These are phyloP conservation scores for Steatocranus sp. DNA, from an alignment of 2,797 vertebrate genomes.

Conservation along the genomic window DNA sequence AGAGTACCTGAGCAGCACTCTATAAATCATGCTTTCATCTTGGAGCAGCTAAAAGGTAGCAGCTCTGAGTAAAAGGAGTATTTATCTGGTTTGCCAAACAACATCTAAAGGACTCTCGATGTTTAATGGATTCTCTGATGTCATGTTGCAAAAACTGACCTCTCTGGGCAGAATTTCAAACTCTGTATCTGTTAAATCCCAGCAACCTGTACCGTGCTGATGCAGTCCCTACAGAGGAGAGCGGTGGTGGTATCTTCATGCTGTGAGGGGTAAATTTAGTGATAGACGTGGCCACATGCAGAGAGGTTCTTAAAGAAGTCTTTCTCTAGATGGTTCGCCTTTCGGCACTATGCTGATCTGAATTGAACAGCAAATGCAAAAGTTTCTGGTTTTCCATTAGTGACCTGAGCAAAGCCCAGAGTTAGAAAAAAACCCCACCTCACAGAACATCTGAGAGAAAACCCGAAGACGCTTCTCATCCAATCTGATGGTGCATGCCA, in stretches of 20 bases:
- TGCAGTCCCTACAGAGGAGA: not conserved
- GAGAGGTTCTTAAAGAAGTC: not conserved
- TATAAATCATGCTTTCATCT: not conserved
- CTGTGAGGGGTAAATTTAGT: not conserved
- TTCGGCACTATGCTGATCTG: not conserved
- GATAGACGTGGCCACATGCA: not conserved
- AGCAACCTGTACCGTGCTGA: not conserved
- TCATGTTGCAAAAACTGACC: not conserved
- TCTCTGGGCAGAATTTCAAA: not conserved
- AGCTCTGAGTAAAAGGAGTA: not conserved
- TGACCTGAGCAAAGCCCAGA: not conserved
- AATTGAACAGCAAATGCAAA: not conserved
- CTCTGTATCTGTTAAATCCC: not conserved
- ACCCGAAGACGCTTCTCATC: not conserved
- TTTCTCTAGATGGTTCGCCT: not conserved
- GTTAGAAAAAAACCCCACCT: not conserved
- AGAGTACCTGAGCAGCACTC: not conserved
- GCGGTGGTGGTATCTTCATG: not conserved
- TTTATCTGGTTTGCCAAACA: not conserved
- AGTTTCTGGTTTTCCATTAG: not conserved
- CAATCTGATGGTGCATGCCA: accelerated
- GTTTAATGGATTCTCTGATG: not conserved
- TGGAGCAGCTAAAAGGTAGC: not conserved
- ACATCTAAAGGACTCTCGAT: not conserved
- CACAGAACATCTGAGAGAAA: not conserved